A percentile compares a stretch with the other conserved stretches of the same genome.
phyloP scores from a whole-genome alignment of 2,888 invertebrate species.

The Hirudinaria manillensis region DNA sequence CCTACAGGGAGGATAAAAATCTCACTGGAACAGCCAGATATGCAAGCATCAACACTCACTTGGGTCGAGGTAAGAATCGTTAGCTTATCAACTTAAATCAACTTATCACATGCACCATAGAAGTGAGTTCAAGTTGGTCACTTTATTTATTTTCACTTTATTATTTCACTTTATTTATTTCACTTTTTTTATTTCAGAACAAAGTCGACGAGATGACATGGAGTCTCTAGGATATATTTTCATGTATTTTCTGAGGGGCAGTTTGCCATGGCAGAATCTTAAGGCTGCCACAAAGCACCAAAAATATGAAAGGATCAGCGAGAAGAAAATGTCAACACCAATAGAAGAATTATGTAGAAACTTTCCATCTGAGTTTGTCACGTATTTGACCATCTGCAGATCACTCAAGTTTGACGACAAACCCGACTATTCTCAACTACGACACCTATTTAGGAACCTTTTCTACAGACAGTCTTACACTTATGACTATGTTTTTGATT shows the following conservation, averaged over 20 bases:
- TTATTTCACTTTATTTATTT: too few species aligned
- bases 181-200: slow-evolving; percentile 66
- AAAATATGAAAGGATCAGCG: slow-evolving; percentile 98
- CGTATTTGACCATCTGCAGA: slow-evolving; percentile 93
- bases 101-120: too few species aligned
- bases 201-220: slow-evolving; percentile 92
- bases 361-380: slow-evolving; percentile 78
- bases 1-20: slow-evolving; percentile 93
- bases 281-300: slow-evolving; percentile 98
- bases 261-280: slow-evolving; percentile 97
- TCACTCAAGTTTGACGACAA: slow-evolving; percentile 92
- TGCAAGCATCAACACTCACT: slow-evolving; percentile 97
- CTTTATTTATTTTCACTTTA: too few species aligned
- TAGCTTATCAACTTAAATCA: slow-evolving; percentile 33
- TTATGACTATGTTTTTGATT: slow-evolving; percentile 98
- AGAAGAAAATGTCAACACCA: slow-evolving; percentile 96
- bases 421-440: slow-evolving; percentile 91
- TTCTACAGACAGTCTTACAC: slow-evolving; percentile 95
- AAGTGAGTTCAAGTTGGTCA: too few species aligned
- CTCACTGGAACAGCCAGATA: slow-evolving; percentile 95
- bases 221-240: slow-evolving; percentile 97
- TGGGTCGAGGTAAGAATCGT: slow-evolving; percentile 69
- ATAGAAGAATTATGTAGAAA: slow-evolving; percentile 72
- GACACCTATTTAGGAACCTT: slow-evolving; percentile 88
- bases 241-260: slow-evolving; percentile 98